Evolutionary conservation across 2,888 invertebrate genomes (phyloP).

Genomic region (Drosophila robusta): DNA sequence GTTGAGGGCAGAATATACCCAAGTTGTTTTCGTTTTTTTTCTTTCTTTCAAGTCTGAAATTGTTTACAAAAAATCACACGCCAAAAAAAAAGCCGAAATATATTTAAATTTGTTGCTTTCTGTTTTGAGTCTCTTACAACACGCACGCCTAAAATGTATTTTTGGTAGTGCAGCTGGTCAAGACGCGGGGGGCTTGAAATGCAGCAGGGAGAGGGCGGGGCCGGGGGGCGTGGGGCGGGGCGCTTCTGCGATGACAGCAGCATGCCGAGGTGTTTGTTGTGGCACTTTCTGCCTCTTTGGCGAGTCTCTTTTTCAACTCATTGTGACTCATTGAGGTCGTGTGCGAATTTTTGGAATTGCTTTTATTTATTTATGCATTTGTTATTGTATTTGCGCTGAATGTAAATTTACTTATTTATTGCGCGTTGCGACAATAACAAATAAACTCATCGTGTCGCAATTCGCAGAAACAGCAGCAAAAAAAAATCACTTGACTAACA

Average conservation of each 20-base stretch:
- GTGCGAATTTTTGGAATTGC: constrained; percentile 80
- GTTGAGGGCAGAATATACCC: not conserved
- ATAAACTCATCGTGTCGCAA: constrained; percentile 58
- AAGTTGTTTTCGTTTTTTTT: constrained; percentile 24
- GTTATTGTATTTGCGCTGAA: constrained; percentile 72
- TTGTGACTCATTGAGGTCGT: constrained; percentile 74
- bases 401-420: constrained; percentile 76
- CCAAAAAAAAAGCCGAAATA: constrained; percentile 2
- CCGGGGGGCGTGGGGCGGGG: too few species aligned
- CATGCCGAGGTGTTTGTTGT: constrained; percentile 41
- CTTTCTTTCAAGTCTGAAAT: constrained; percentile 24
- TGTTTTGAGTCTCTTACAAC: constrained; percentile 4
- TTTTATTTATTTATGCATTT: constrained; percentile 78
- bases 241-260: constrained; percentile 15
- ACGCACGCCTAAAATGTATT: constrained; percentile 33
- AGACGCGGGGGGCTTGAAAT: not conserved
- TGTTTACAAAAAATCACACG: constrained; percentile 32
- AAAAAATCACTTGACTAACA: constrained; percentile 50
- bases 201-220: not conserved
- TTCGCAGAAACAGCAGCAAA: constrained; percentile 60
- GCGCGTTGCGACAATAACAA: constrained; percentile 53
- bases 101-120: not conserved
- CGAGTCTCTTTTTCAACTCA: constrained; percentile 16
- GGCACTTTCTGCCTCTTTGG: constrained; percentile 45
- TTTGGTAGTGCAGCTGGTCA: constrained; percentile 8